These are phyloP conservation scores for Empis stercorea DNA, from an alignment of 2,888 invertebrate genomes.

Conservation along the genomic window DNA sequence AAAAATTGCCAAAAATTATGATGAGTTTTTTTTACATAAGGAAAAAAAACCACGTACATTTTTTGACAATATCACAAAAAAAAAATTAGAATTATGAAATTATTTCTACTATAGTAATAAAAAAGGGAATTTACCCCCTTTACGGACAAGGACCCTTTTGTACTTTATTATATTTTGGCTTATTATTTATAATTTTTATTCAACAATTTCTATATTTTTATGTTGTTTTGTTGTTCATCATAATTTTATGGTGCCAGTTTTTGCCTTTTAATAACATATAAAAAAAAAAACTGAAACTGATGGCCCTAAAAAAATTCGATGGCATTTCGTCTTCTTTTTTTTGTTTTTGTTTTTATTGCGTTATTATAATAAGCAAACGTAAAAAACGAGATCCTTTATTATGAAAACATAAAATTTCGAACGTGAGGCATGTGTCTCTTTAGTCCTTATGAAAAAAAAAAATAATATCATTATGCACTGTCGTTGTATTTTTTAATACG, in stretches of 20 bases:
- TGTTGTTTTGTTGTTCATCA: neutral
- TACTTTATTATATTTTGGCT: neutral
- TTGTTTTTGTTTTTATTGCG: no score
- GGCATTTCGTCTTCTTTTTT: neutral
- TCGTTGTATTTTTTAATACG: neutral
- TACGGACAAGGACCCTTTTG: neutral
- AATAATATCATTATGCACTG: neutral
- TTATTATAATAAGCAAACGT: neutral
- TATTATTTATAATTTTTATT: neutral
- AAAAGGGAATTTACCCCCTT: neutral
- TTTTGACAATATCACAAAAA: no score
- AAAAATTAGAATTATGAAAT: no score
- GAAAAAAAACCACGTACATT: no score
- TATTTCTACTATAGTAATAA: no score
- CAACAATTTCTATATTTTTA: neutral
- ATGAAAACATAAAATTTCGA: neutral
- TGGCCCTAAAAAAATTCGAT: no score
- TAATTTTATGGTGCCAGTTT: neutral
- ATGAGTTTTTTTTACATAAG: no score
- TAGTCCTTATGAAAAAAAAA: neutral
- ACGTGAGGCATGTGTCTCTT: neutral
- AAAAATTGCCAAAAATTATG: no score
- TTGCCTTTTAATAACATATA: neutral
- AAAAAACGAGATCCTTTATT: neutral
- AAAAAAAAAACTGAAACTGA: no score